A percentile compares a stretch with the other conserved stretches of the same genome.
Evolutionary conservation across 2,797 vertebrate genomes (phyloP).

Genomic region (Eurystomus glaucurus): DNA sequence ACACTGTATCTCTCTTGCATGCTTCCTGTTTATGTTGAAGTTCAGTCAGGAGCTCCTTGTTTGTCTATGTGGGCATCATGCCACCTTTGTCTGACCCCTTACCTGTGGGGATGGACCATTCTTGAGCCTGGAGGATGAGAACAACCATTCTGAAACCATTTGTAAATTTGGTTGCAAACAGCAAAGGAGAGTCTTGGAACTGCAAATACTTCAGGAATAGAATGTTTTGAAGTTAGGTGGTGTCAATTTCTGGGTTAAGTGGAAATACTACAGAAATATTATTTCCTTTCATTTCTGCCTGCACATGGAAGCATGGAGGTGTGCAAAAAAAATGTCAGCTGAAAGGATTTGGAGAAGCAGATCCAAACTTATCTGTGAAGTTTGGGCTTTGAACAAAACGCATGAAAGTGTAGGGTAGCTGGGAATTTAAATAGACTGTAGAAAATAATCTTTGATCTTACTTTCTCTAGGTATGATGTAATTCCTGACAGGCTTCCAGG

Average conservation of each 20-base stretch:
- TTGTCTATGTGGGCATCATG: not conserved
- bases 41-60: not conserved
- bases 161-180: not conserved
- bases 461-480: slow-evolving; percentile 32
- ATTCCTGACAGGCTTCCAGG: slow-evolving; percentile 30
- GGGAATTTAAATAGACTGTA: slow-evolving; percentile 19
- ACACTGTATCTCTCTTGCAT: not conserved
- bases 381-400: not conserved
- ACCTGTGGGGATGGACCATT: not conserved
- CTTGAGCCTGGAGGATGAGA: not conserved
- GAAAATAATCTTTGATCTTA: slow-evolving; percentile 26
- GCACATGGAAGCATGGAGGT: not conserved
- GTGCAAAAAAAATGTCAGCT: not conserved
- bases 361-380: not conserved
- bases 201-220: not conserved
- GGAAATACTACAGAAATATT: not conserved
- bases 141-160: not conserved
- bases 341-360: not conserved
- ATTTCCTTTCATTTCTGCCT: not conserved
- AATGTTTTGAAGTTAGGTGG: not conserved
- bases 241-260: not conserved
- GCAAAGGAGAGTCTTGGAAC: not conserved
- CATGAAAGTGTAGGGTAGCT: not conserved
- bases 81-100: not conserved
- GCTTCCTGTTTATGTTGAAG: not conserved